Base-by-base conservation (phyloP, 2,797 vertebrate species). In the Ibycter americanus region DNA sequence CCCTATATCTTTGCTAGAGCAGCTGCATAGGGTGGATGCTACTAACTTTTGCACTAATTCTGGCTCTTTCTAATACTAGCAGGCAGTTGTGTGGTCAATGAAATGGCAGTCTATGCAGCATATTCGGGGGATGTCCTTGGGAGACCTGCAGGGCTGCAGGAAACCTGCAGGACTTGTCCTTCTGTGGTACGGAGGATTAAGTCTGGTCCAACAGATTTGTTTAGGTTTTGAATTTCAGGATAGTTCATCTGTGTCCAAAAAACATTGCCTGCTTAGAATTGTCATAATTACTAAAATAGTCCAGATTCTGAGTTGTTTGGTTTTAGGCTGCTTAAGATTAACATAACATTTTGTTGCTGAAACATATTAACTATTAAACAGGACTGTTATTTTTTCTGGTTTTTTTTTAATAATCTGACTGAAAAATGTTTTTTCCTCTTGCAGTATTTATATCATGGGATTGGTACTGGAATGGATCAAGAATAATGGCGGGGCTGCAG, bases 391-490 rank as follows among this genome's bases (percentile, higher is more conserved):
- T 71, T 34, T 55, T 26, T 52, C 47, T 26, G 5, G 15, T 56
- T 59, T 47, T 59, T 78, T 72, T 54, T 27, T 12, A 82, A 14
- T 46, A 46, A 44, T 51, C 27, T 87, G 21, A 77, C 34, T 76
- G 49, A 59, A 85, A 74, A 76, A 62, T 68, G 1, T 93, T 92
- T 9, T 93, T 63, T 87, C 17, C 8, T 90, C 34, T 94, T 91
- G 66, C 67, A 99, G 99, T 97, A 99, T 99, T 98, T 99, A 99
- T 87, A 99, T 99, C 91, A 99, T 99, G 99, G 97, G 98, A 74
- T 96, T 99, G 97, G 99, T 99, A 68, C 98, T 99, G 95, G 99
- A 99, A 91, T 99, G 99, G 99, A 99, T 99, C 94, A 99, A 99
- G 97, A 99, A 98, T 97, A 99, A 98, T 1, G 99, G 99, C 0